These are phyloP conservation scores for Hippoglossus stenolepis DNA, from an alignment of 2,113 vertebrate genomes.

Conservation along the genomic window DNA sequence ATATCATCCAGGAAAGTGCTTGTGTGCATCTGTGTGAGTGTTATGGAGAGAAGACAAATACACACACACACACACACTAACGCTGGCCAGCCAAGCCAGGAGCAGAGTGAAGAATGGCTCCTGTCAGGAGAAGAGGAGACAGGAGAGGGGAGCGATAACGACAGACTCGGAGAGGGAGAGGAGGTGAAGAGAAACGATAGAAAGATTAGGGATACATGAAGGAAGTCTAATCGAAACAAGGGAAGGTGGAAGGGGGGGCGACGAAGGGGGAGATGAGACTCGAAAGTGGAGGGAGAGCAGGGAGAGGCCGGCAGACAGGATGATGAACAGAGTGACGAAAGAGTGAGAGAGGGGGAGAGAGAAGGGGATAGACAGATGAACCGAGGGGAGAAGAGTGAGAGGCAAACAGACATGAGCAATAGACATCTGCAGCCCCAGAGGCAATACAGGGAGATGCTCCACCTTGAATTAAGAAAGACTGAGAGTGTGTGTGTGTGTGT, in stretches of 20 bases:
- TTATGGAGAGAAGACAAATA: background rate
- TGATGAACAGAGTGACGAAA: constrained; percentile 42
- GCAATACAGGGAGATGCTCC: constrained; percentile 52
- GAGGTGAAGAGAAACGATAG: constrained; percentile 42
- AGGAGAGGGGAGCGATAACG: constrained; percentile 57
- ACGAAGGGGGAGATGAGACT: constrained; percentile 31
- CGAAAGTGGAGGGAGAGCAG: constrained; percentile 21
- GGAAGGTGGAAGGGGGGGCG: constrained; percentile 24
- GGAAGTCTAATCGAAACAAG: constrained; percentile 61
- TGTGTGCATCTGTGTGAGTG: constrained; percentile 2
- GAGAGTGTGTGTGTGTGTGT: background rate
- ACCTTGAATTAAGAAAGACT: constrained; percentile 35
- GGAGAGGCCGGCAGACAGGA: constrained; percentile 8
- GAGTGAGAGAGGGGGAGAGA: constrained; percentile 31
- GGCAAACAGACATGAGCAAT: constrained; percentile 52
- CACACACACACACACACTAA: constrained; percentile 19
- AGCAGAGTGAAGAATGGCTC: constrained; percentile 73
- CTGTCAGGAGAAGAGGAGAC: constrained; percentile 70
- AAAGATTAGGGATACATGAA: constrained; percentile 68
- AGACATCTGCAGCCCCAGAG: constrained; percentile 69
- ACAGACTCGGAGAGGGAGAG: constrained; percentile 42
- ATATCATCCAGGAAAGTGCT: constrained; percentile 28
- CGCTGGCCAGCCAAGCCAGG: constrained; percentile 28
- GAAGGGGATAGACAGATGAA: constrained; percentile 52
- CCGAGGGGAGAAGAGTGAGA: constrained; percentile 33